Percentiles rank a stretch among this genome's conserved stretches.
Conservation (phyloP, 2,797 vertebrate species). For the Ctenopoma multispine region DNA sequence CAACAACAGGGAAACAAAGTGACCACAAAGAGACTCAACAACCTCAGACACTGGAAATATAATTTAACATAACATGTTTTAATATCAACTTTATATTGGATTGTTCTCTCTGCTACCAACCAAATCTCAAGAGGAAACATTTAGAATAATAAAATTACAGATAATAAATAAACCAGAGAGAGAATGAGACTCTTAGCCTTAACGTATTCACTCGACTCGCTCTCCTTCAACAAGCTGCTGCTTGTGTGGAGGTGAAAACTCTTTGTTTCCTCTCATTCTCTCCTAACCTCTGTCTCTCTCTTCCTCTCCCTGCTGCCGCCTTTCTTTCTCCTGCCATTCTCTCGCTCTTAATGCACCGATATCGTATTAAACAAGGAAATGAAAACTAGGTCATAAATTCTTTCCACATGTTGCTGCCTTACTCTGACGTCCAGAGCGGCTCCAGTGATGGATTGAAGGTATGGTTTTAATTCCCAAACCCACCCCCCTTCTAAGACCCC, state of each 20-base stretch:
- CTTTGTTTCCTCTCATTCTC: constrained; percentile 26
- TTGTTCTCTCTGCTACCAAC: constrained; percentile 23
- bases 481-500: constrained; percentile 40
- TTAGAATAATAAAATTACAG: constrained; percentile 51
- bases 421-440: constrained; percentile 74
- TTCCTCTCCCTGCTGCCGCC: constrained; percentile 31
- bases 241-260: constrained; percentile 44
- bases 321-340: constrained; percentile 50
- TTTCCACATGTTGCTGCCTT: constrained; percentile 85
- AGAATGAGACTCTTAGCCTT: constrained; percentile 7
- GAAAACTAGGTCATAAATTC: constrained; percentile 89
- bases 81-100: too few relatives aligned
- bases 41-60: neutral
- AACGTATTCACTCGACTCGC: constrained; percentile 1
- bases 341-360: constrained; percentile 58
- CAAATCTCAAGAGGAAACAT: constrained; percentile 54
- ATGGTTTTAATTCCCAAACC: constrained; percentile 79
- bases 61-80: too few relatives aligned
- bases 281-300: constrained; percentile 43
- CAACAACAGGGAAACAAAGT: neutral
- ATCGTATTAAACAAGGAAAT: constrained; percentile 85
- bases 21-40: neutral
- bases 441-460: constrained; percentile 81
- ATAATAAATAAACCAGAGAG: constrained; percentile 26
- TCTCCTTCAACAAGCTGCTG: neutral